Evolutionary conservation across 2,888 invertebrate species (phyloP), one percentile per base, ranked within the genome.

Genomic region (Acrobasis repandana): DNA sequence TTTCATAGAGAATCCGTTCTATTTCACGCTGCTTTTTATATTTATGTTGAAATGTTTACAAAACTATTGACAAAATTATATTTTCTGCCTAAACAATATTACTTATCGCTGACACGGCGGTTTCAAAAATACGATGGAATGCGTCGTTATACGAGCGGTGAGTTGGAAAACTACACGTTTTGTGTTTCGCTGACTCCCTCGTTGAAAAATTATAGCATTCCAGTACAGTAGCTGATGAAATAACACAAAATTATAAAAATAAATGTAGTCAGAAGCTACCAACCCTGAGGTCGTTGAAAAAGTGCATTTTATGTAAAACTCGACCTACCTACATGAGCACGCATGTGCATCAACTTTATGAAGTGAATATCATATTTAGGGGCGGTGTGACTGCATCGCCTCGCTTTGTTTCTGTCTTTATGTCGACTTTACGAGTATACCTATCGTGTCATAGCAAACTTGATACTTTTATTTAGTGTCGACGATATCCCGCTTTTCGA

Each of bases 381-480:
- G 76, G 70, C 71, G 73, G 75, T 76, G 79, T 82, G 79, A 80
- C 82, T 82, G 80, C 76, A 74, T 73, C 43, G 43, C 11, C 43
- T 43, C 75, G 78, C 85, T 85, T 88, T 86, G 88, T 87, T 83
- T 84, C 72, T 58, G 63, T 61, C 67, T 84, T 84, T 85, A 80
- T 79, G 79, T 67, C 64, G 64, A 79, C 80, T 79, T 79, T 72
- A 72, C 75, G 72, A 77, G 73, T 72, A 73, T 73, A 73, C 73
- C 71, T 59, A 59, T 20, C 38, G 51, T 51, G 33, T 11, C 46
- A 60, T 60, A 54, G 43, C 43, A 43, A 43, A 14, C 43, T 43
- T 43, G 43, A 33, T 51, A 34, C n/a, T 52, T 36, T 33, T 36
- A 51, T 36, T 33, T 36, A 51, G 48, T n/a, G 18, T n/a, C 15